These are phyloP conservation scores for Erythrolamprus reginae DNA, from an alignment of 2,113 vertebrate genomes.

Conservation along the genomic window DNA sequence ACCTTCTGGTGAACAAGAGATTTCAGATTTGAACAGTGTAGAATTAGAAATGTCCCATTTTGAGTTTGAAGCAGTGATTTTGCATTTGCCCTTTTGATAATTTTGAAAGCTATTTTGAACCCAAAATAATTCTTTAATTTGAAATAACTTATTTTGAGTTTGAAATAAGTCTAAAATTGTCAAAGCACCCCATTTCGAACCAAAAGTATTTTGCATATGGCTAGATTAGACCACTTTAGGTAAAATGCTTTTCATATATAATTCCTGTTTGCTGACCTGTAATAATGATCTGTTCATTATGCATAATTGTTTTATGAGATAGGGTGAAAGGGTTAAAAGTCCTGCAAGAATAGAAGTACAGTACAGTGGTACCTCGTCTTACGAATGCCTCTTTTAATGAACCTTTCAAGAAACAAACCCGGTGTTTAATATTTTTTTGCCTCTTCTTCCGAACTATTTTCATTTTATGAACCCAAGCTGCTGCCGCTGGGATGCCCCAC, in stretches of 20 bases:
- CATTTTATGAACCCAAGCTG: too few species aligned
- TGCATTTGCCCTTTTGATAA: not conserved
- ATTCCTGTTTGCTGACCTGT: not conserved
- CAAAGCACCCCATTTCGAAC: not conserved
- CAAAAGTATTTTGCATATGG: not conserved
- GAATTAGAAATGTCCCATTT: not conserved
- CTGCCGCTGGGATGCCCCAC: too few species aligned
- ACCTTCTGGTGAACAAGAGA: not conserved
- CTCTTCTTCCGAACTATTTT: too few species aligned
- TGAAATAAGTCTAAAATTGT: not conserved
- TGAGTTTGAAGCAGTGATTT: not conserved
- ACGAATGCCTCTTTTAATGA: too few species aligned
- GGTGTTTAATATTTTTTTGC: too few species aligned
- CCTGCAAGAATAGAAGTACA: not conserved
- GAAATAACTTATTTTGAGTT: not conserved
- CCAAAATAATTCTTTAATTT: not conserved
- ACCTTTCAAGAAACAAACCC: too few species aligned
- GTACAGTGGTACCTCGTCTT: too few species aligned
- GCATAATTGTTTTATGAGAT: not conserved
- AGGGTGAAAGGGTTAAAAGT: not conserved
- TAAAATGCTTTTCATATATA: not conserved
- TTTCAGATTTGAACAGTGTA: not conserved
- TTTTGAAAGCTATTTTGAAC: not conserved
- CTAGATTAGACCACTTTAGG: not conserved
- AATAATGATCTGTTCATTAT: not conserved